Percentiles rank a stretch among this genome's conserved stretches.
Evolutionary conservation across 2,797 vertebrate genomes (phyloP).

Genomic region (Erethizon dorsatum): DNA sequence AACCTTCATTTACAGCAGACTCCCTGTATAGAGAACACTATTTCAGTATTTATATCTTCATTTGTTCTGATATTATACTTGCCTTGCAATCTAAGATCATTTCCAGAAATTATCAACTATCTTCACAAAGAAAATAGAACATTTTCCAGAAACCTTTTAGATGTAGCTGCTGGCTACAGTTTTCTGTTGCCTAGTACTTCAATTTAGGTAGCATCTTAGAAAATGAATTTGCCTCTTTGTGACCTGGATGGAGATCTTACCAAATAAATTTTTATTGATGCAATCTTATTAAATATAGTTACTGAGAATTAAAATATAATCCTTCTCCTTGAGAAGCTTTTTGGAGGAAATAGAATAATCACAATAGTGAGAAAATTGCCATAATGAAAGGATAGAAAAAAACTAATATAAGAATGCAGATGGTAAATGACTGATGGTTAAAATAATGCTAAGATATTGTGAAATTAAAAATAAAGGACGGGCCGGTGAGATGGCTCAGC

Average conservation of each 20-base stretch:
- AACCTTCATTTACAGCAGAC: not conserved
- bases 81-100: not conserved
- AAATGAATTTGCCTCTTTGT: not conserved
- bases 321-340: not conserved
- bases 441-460: slow-evolving; percentile 14
- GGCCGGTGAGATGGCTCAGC: too few species aligned
- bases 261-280: not conserved
- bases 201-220: not conserved
- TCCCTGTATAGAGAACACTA: not conserved
- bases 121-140: not conserved
- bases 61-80: not conserved
- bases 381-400: not conserved
- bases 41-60: not conserved
- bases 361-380: not conserved
- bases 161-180: not conserved
- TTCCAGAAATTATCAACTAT: not conserved
- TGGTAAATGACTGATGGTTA: slow-evolving; percentile 25
- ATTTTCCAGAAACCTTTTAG: not conserved
- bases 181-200: not conserved
- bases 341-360: slow-evolving; percentile 18
- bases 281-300: slow-evolving; percentile 8
- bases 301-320: slow-evolving; percentile 38
- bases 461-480: too few species aligned
- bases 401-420: not conserved
- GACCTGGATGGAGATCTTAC: not conserved